A percentile compares a stretch with the other conserved stretches of the same genome.
These are phyloP conservation scores for Marmota flaviventris DNA, from an alignment of 2,113 vertebrate species.

Conservation along the genomic window DNA sequence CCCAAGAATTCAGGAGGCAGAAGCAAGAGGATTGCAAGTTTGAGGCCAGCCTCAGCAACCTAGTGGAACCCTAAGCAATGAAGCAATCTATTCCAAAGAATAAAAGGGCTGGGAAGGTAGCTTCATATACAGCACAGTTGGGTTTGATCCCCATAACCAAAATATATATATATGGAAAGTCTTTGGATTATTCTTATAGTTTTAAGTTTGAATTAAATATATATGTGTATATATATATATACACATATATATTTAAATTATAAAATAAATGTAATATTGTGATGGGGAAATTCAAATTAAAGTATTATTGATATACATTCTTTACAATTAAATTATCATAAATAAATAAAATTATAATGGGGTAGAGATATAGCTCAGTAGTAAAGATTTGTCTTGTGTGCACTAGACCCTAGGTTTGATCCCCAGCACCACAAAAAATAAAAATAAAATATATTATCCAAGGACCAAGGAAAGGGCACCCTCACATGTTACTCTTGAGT, in stretches of 20 bases:
- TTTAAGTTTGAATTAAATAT: constrained; percentile 33
- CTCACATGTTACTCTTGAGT: background rate
- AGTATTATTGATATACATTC: background rate
- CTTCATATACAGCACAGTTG: no score
- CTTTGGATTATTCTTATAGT: background rate
- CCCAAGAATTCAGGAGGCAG: no score
- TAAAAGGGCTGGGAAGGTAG: no score
- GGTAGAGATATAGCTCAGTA: no score
- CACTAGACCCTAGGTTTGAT: background rate
- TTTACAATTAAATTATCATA: constrained; percentile 41
- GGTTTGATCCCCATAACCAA: no score
- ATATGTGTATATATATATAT: background rate
- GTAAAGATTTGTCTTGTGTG: background rate
- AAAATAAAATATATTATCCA: background rate
- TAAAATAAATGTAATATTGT: background rate
- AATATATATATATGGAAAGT: background rate
- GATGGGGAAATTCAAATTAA: background rate
- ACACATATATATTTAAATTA: background rate
- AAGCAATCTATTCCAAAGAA: no score
- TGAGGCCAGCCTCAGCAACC: no score
- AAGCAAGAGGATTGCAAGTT: no score
- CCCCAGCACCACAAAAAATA: background rate
- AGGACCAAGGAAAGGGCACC: background rate
- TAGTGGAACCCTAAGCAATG: no score
- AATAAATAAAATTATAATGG: constrained; percentile 7